phyloP scores from a whole-genome alignment of 2,797 vertebrate genomes.

The Leptatherina wallacei region DNA sequence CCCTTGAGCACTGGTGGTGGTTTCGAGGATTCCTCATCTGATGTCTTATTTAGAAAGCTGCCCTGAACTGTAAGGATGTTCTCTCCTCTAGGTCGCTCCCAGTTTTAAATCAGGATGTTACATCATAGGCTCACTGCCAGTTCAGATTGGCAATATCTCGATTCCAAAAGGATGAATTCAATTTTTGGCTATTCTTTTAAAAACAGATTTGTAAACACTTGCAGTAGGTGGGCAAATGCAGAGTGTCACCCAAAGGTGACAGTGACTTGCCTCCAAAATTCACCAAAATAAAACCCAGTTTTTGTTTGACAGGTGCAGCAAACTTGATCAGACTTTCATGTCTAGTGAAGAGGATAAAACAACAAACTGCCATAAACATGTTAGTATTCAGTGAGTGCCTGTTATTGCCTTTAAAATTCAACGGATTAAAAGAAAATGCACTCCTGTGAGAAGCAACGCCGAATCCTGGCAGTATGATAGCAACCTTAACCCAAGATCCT shows the following conservation, averaged over 20 bases:
- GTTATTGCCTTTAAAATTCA: slow-evolving; percentile 43
- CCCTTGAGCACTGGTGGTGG: slow-evolving; percentile 61
- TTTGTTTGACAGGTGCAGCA: neutral
- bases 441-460: slow-evolving; percentile 34
- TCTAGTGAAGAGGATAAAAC: slow-evolving; percentile 3
- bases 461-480: slow-evolving; percentile 45
- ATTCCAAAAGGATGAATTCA: slow-evolving; percentile 51
- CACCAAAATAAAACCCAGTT: slow-evolving; percentile 12
- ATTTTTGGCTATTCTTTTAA: slow-evolving; percentile 29
- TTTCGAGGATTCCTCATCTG: slow-evolving; percentile 72
- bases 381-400: slow-evolving; percentile 17
- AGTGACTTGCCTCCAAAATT: slow-evolving; percentile 20
- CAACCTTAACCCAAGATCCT: slow-evolving; percentile 59
- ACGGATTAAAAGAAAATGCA: slow-evolving; percentile 27
- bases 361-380: neutral
- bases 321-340: slow-evolving; percentile 2
- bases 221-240: slow-evolving; percentile 6
- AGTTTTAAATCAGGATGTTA: slow-evolving; percentile 62
- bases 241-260: slow-evolving; percentile 40
- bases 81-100: slow-evolving; percentile 56
- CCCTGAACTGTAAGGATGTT: slow-evolving; percentile 64
- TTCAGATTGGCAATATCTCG: slow-evolving; percentile 61
- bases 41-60: slow-evolving; percentile 64
- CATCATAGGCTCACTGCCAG: slow-evolving; percentile 54
- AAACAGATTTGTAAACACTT: slow-evolving; percentile 32